Base-by-base conservation (phyloP, 92 coral and sea anemone genomes). In the Phenganax marumi region DNA sequence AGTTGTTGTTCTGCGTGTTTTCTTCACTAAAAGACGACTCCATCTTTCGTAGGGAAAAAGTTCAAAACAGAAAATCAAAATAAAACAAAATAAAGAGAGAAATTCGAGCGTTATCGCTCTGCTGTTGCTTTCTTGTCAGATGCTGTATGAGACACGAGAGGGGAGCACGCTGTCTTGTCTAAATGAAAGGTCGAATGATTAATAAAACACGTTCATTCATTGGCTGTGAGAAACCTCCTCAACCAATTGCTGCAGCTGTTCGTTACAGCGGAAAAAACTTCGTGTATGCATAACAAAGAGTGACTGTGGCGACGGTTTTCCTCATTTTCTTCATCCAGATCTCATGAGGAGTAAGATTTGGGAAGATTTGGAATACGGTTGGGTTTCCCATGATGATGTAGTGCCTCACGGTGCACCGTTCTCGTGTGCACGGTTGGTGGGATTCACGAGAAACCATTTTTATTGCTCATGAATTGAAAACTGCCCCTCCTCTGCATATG, bases 1-100 rank as follows among this genome's bases (percentile, higher is more conserved):
- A 87, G 85, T 96, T 96, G 88, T 97, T 96, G 90, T 89, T 92
- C 60, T 83, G 81, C 79, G 77, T 71, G 76, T 47, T 33, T 52
- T 91, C 97, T 57, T 91, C 94, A 17, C 14, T 47, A 57, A 7
- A 61, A 2, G 73, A 61, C 53, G 69, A 19, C 21, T 78, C 83
- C 83, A 78, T 78, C 46, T 60, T 57, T 49, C 52, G 72, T 33
- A 33, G 43, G 43, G 17, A 16, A 78, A 78, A 78, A 62, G 23
- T 12, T 54, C 13, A 76, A 56, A 54, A 76, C 81, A 76, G 79
- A 76, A 76, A 76, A 76, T 65, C 66, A 56, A 72, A 49, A 72
- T 7, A 72, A 72, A 52, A 52, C 58, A 72, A 72, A 72, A 72
- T 49, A 72, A 72, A 78, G 43, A 52, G 26, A 50, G 5, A 74